A percentile compares a stretch with the other conserved stretches of the same genome.
Evolutionary conservation across 2,113 vertebrate species (phyloP).

Genomic region (Hemiscyllium ocellatum): DNA sequence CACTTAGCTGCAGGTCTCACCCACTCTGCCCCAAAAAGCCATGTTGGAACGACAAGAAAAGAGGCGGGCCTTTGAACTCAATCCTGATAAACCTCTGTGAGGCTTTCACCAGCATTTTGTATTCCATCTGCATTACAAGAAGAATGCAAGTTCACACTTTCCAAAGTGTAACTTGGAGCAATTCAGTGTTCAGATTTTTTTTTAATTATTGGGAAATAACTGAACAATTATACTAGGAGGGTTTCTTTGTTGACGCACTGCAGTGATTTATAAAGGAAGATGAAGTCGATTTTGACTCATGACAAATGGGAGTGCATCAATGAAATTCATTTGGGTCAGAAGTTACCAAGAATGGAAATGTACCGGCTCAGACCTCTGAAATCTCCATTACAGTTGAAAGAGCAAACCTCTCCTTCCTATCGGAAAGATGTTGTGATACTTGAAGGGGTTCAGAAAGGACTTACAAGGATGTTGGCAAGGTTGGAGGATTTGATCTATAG

Average conservation of each 20-base stretch:
- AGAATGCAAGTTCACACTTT: background rate
- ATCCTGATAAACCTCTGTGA: background rate
- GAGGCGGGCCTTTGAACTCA: background rate
- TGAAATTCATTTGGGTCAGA: background rate
- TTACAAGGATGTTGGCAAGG: too few species aligned
- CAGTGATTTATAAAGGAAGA: background rate
- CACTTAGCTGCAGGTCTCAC: background rate
- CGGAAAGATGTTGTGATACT: too few species aligned
- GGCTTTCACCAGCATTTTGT: background rate
- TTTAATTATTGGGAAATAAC: background rate
- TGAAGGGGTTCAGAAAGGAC: too few species aligned
- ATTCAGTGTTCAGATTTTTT: background rate
- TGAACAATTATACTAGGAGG: background rate
- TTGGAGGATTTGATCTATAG: too few species aligned
- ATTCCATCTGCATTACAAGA: background rate
- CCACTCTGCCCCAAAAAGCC: background rate
- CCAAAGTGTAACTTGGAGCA: background rate
- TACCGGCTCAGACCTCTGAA: background rate
- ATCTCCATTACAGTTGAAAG: background rate
- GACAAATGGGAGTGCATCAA: background rate
- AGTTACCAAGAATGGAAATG: background rate
- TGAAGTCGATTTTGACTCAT: background rate
- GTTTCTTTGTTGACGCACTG: background rate
- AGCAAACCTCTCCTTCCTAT: background rate
- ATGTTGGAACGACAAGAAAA: background rate